Percentiles rank a stretch among this genome's conserved stretches.
Conservation (phyloP, 2,113 vertebrate genomes). For the Lamprologus ornatipinnis region DNA sequence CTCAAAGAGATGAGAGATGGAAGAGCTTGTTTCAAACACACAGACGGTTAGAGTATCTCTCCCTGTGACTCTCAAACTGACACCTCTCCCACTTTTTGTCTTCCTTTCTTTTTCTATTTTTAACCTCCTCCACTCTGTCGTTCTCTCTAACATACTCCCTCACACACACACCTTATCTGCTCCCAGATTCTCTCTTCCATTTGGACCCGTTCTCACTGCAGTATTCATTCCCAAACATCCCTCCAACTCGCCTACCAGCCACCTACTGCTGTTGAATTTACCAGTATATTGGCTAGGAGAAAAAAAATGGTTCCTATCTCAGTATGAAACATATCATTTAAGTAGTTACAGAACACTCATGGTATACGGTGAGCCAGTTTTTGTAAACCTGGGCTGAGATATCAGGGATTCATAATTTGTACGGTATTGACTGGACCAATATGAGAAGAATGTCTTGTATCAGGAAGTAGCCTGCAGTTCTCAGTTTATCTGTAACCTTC, state of each 20-base stretch:
- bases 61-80: slow-evolving; percentile 20
- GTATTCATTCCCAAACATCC: slow-evolving; percentile 16
- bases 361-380: not conserved
- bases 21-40: slow-evolving; percentile 20
- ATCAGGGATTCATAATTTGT: slow-evolving; percentile 42
- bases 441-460: not conserved
- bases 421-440: slow-evolving; percentile 6
- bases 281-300: not conserved
- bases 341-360: not conserved
- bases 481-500: not conserved
- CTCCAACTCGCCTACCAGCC: slow-evolving; percentile 42
- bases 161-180: slow-evolving; percentile 26
- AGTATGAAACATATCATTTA: slow-evolving; percentile 29
- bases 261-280: slow-evolving; percentile 45
- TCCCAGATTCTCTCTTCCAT: slow-evolving; percentile 21
- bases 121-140: slow-evolving; percentile 5
- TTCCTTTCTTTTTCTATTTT: slow-evolving; percentile 42
- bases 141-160: slow-evolving; percentile 9
- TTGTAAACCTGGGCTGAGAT: not conserved
- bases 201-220: slow-evolving; percentile 24
- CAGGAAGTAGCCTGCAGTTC: not conserved
- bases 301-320: not conserved
- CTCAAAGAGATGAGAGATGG: slow-evolving; percentile 51
- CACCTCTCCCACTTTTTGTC: slow-evolving; percentile 25
- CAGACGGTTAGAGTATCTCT: not conserved